Conservation (phyloP, 2,113 vertebrate species). For the Eptesicus fuscus region DNA sequence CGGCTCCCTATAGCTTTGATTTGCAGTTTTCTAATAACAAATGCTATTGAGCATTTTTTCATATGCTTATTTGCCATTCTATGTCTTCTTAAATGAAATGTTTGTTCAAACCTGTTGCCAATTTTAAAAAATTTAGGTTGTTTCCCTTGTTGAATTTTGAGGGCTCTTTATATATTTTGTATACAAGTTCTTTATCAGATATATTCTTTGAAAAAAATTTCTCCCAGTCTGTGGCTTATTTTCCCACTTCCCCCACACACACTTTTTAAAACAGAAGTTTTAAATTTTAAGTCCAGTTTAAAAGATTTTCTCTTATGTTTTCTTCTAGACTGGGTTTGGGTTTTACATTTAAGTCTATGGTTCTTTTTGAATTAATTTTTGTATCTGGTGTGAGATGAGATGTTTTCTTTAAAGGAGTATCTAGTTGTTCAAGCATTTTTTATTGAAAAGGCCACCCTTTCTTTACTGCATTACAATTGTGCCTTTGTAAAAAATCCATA, state of each 20-base stretch:
- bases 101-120: not conserved
- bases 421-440: not conserved
- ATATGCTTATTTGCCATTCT: not conserved
- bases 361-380: too few species aligned
- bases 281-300: too few species aligned
- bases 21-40: too few species aligned
- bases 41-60: too few species aligned
- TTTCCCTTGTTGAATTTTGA: not conserved
- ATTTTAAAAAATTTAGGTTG: not conserved
- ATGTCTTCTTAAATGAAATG: not conserved
- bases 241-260: too few species aligned
- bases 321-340: too few species aligned
- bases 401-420: not conserved
- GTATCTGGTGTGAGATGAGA: too few species aligned
- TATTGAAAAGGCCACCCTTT: not conserved
- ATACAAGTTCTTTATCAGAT: not conserved
- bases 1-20: too few species aligned
- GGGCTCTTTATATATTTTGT: not conserved
- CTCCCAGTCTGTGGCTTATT: not conserved
- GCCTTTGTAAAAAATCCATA: not conserved
- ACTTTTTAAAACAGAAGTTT: too few species aligned
- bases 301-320: too few species aligned
- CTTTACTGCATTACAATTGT: not conserved
- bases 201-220: not conserved
- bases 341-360: too few species aligned